A percentile compares a stretch with the other conserved stretches of the same genome.
Evolutionary conservation across 2,113 vertebrate species (phyloP).

Genomic region (Malurus elegans): DNA sequence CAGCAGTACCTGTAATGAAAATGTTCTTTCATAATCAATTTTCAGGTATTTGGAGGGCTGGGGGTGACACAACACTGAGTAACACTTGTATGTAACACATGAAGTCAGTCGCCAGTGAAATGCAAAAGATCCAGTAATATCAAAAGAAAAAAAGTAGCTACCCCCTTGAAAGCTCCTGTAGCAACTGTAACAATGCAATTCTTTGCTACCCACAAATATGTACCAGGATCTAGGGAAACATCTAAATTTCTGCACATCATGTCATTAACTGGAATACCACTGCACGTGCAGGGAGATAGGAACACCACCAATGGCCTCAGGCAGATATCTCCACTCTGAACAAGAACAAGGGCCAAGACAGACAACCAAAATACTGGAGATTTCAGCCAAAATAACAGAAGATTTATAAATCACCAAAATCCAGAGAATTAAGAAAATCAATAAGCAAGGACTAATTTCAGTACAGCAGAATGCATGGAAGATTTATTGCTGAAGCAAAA

Average conservation of each 20-base stretch:
- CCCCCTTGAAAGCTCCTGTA: background rate
- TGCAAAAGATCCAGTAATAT: background rate
- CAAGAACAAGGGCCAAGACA: background rate
- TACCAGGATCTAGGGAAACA: background rate
- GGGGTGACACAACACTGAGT: constrained; percentile 40
- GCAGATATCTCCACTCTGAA: background rate
- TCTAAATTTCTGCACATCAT: background rate
- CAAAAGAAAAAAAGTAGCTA: background rate
- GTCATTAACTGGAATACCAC: background rate
- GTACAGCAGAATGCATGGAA: background rate
- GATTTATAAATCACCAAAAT: background rate
- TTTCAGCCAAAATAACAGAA: background rate
- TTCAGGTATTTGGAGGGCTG: constrained; percentile 13
- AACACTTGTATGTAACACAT: constrained; percentile 34
- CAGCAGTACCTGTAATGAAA: constrained; percentile 51
- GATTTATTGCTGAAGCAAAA: constrained; percentile 59
- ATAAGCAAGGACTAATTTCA: background rate
- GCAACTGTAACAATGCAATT: background rate
- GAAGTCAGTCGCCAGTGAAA: constrained; percentile 31
- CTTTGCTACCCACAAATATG: background rate
- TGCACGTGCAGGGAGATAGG: background rate
- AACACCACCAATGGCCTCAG: background rate
- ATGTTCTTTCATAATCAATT: constrained; percentile 23
- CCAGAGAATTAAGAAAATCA: background rate
- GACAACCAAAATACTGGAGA: background rate